Conservation (phyloP, 2,797 vertebrate species). For the Sebastes aleutianus region DNA sequence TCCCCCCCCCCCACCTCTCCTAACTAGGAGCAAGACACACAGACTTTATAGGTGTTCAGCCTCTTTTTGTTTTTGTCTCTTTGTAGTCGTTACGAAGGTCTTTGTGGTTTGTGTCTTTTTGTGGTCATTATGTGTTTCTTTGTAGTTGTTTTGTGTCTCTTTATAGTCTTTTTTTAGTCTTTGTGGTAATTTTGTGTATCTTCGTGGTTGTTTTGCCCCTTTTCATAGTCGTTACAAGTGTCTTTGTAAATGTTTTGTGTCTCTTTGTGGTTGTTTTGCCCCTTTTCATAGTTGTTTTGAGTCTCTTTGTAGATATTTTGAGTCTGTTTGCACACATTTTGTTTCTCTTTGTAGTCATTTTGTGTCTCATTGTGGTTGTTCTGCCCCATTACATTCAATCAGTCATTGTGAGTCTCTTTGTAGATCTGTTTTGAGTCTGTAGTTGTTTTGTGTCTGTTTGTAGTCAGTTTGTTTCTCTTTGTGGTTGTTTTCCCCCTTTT, state of each 20-base stretch:
- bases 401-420: not conserved
- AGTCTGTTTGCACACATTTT: too few species aligned
- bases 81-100: not conserved
- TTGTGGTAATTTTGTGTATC: not conserved
- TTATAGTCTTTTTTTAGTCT: not conserved
- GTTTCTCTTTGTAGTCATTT: too few species aligned
- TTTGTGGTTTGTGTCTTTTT: not conserved
- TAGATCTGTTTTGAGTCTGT: too few species aligned
- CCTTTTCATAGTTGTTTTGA: too few species aligned
- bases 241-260: too few species aligned
- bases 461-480: too few species aligned
- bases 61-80: not conserved
- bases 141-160: not conserved
- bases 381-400: too few species aligned
- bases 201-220: not conserved
- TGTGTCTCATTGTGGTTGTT: not conserved
- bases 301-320: too few species aligned
- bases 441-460: not conserved
- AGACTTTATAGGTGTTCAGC: not conserved
- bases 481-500: too few species aligned
- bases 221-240: not conserved
- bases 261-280: too few species aligned
- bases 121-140: not conserved
- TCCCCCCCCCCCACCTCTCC: not conserved
- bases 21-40: not conserved